A percentile compares a stretch with the other conserved stretches of the same genome.
Conservation (phyloP, 2,797 vertebrate species). For the Ciconia nigra region DNA sequence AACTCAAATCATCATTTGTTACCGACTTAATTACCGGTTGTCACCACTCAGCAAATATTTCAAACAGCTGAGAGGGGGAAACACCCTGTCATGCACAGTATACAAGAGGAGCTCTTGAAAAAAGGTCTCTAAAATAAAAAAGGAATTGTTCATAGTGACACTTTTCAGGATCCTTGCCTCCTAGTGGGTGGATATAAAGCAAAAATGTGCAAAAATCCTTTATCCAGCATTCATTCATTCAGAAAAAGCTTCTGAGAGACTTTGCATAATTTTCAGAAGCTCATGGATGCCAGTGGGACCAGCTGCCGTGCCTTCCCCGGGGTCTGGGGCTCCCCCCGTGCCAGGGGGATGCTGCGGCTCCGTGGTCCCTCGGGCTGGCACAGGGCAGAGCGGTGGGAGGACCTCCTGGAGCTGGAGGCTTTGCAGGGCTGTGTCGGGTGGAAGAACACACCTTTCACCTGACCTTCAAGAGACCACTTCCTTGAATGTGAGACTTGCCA, state of each 20-base stretch:
- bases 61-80: neutral
- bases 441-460: neutral
- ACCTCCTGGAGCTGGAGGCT: neutral
- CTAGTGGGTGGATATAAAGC: neutral
- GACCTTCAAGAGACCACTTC: neutral
- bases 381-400: neutral
- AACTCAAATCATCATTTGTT: neutral
- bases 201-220: neutral
- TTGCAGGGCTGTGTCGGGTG: neutral
- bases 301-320: fast-evolving
- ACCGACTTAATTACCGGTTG: neutral
- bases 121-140: neutral
- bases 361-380: neutral
- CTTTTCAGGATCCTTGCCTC: neutral
- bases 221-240: neutral
- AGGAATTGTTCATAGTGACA: neutral
- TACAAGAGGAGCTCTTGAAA: neutral
- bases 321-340: neutral
- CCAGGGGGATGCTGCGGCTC: neutral
- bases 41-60: neutral
- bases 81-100: neutral
- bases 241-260: neutral
- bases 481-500: neutral
- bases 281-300: neutral
- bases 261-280: neutral